These are phyloP conservation scores for Bombylius discolor DNA, from an alignment of 2,888 invertebrate species.

Conservation along the genomic window DNA sequence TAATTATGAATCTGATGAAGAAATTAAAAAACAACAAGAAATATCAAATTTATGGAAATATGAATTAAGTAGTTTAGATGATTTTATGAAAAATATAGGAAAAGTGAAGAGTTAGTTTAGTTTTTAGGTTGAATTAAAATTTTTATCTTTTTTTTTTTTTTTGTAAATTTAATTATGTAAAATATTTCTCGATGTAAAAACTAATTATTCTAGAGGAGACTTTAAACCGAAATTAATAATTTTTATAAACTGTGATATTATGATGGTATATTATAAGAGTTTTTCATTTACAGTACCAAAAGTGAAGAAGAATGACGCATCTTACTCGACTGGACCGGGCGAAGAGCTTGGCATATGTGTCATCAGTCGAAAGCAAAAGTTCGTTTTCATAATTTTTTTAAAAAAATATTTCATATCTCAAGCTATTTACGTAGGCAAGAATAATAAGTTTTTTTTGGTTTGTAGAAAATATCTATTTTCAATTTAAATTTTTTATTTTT, in stretches of 20 bases:
- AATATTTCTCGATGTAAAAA: no score
- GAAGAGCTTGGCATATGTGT: constrained; percentile 1
- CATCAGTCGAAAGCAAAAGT: constrained; percentile 3
- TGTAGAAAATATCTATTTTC: not conserved
- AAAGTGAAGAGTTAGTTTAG: constrained; percentile 5
- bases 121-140: not conserved
- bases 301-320: constrained; percentile 6
- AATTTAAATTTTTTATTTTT: no score
- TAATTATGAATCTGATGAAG: constrained; percentile 13
- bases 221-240: not conserved
- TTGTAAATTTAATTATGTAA: not conserved
- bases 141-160: not conserved
- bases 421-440: not conserved
- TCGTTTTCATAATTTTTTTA: constrained; percentile 4
- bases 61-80: constrained; percentile 44
- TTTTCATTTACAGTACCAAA: constrained; percentile 36
- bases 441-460: not conserved
- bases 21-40: constrained; percentile 21
- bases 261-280: constrained; percentile 29
- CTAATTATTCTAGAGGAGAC: not conserved
- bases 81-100: constrained; percentile 44
- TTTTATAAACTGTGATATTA: constrained; percentile 23
- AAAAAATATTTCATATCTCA: not conserved
- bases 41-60: constrained; percentile 33
- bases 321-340: constrained; percentile 7